phyloP scores from a whole-genome alignment of 1,140 invertebrate genomes.

The Drosophila tani region DNA sequence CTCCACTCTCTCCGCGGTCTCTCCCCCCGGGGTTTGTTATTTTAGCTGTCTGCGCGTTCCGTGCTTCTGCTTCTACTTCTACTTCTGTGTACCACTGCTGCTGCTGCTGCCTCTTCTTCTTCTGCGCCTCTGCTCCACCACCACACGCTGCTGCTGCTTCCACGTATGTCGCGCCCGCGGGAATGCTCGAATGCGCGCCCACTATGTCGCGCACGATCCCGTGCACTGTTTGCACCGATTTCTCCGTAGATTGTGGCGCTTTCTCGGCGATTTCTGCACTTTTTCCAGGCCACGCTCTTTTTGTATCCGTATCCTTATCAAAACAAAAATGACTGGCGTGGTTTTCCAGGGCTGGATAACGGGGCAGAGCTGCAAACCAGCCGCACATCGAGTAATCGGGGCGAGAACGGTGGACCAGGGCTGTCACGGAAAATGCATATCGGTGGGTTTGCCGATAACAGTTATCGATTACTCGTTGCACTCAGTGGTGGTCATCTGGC shows the following conservation, averaged over 20 bases:
- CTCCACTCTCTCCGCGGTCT: conserved; percentile 44
- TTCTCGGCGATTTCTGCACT: conserved; percentile 62
- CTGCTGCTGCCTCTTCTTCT: conserved; percentile 32
- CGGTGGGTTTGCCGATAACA: conserved; percentile 6
- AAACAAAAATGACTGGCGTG: conserved; percentile 85
- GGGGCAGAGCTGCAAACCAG: conserved; percentile 57
- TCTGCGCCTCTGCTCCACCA: conserved; percentile 50
- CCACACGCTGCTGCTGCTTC: conserved; percentile 66
- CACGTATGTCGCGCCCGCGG: conserved; percentile 59
- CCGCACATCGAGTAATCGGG: conserved; percentile 49
- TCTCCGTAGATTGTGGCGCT: conserved; percentile 34
- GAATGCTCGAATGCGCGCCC: conserved; percentile 10
- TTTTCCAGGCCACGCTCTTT: conserved; percentile 77
- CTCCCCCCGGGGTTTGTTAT: conserved; percentile 64
- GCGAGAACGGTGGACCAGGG: conserved; percentile 16
- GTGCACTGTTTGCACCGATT: conserved; percentile 64
- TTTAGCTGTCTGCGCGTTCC: conserved; percentile 70
- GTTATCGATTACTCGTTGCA: conserved; percentile 1
- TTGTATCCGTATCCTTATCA: conserved; percentile 83
- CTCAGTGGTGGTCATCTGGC: not conserved
- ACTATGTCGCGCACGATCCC: conserved; percentile 56
- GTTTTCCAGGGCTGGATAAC: conserved; percentile 71
- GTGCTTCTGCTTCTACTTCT: conserved; percentile 46
- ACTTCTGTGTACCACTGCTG: conserved; percentile 59
- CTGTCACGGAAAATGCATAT: not conserved